These are phyloP conservation scores for Dicycla oo DNA, from an alignment of 2,888 invertebrate genomes.

Conservation along the genomic window DNA sequence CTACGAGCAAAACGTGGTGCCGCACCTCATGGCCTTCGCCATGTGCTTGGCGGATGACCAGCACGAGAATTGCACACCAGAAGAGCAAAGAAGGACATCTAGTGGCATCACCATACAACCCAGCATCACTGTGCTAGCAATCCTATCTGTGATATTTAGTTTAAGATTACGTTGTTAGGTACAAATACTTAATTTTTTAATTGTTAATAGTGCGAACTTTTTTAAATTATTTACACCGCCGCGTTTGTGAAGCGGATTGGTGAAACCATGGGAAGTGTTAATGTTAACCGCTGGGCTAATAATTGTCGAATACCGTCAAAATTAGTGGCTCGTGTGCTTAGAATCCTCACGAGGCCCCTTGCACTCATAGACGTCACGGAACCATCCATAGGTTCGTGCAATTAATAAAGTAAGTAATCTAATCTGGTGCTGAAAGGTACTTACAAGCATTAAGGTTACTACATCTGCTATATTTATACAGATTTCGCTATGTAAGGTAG, in stretches of 20 bases:
- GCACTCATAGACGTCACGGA: neutral
- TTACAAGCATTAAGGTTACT: too few relatives aligned
- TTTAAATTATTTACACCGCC: neutral
- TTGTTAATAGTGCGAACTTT: slow-evolving; percentile 21
- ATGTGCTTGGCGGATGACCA: slow-evolving; percentile 91
- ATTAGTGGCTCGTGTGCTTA: neutral
- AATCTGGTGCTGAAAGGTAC: neutral
- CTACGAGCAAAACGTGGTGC: slow-evolving; percentile 94
- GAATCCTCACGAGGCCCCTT: neutral
- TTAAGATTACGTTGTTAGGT: slow-evolving; percentile 64
- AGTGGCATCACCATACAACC: slow-evolving; percentile 27
- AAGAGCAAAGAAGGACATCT: slow-evolving; percentile 28
- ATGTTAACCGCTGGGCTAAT: neutral
- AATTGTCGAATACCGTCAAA: neutral
- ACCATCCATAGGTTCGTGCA: neutral
- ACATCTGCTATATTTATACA: neutral
- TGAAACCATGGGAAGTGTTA: neutral
- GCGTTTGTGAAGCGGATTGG: neutral
- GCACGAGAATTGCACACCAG: slow-evolving; percentile 81
- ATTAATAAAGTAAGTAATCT: neutral
- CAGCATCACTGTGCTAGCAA: slow-evolving; percentile 60
- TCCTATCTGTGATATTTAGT: slow-evolving; percentile 74
- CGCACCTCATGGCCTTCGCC: slow-evolving; percentile 94
- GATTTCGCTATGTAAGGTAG: neutral
- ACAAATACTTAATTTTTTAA: slow-evolving; percentile 46